A percentile compares a stretch with the other conserved stretches of the same genome.
phyloP scores from a whole-genome alignment of 2,113 vertebrate genomes.

The Capra hircus region DNA sequence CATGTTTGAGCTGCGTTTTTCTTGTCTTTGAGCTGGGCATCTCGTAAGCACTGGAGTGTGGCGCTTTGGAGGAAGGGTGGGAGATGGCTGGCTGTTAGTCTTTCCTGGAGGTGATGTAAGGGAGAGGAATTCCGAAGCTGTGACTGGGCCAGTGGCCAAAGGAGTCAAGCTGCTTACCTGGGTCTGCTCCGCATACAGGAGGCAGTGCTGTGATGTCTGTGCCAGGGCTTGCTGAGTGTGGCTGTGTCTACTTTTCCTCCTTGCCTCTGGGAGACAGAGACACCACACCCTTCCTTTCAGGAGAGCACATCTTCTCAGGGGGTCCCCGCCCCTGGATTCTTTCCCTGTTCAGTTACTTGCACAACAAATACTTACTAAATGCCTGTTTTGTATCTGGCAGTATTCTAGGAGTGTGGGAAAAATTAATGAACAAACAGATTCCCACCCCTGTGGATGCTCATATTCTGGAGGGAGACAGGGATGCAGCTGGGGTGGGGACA shows the following conservation, averaged over 20 bases:
- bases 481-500: background rate
- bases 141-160: fast-evolving
- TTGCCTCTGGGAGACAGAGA: background rate
- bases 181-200: background rate
- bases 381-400: background rate
- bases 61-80: background rate
- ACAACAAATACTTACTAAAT: background rate
- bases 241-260: background rate
- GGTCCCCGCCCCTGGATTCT: background rate
- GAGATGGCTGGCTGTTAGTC: fast-evolving
- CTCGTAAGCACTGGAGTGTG: background rate
- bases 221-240: background rate
- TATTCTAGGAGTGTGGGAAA: background rate
- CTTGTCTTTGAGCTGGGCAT: background rate
- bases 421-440: background rate
- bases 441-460: background rate
- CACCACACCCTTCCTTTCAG: background rate
- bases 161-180: background rate
- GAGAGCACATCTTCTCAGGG: background rate
- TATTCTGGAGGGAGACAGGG: background rate
- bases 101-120: too few relatives aligned
- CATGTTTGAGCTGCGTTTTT: background rate
- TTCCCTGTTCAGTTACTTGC: background rate
- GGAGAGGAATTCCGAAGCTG: background rate
- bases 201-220: background rate